Conservation (phyloP, 2,888 invertebrate genomes). For the Rhimphoctona megacephalus region DNA sequence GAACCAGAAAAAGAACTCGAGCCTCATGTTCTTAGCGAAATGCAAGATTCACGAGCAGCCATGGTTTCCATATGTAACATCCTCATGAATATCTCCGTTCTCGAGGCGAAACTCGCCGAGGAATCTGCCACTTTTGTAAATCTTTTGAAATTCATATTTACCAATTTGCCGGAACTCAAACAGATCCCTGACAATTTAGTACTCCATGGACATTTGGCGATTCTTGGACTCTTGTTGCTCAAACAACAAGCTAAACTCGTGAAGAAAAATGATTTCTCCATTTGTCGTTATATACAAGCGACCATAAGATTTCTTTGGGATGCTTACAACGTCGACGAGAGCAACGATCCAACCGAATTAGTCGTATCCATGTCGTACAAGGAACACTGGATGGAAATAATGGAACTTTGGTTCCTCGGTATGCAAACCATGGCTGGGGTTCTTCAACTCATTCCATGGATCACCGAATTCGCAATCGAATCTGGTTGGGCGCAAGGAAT, state of each 20-base stretch:
- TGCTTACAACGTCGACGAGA: slow-evolving; percentile 95
- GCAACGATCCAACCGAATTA: slow-evolving; percentile 92
- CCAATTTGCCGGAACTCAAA: slow-evolving; percentile 93
- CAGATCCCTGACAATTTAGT: slow-evolving; percentile 93
- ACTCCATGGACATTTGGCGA: slow-evolving; percentile 93
- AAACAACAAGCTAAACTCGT: slow-evolving; percentile 94
- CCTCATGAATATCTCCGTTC: slow-evolving; percentile 95
- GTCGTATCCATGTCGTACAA: slow-evolving; percentile 95
- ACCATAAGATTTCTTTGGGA: slow-evolving; percentile 97
- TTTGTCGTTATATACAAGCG: slow-evolving; percentile 95
- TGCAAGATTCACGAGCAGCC: slow-evolving; percentile 93
- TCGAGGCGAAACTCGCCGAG: slow-evolving; percentile 94
- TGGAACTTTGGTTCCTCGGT: slow-evolving; percentile 96
- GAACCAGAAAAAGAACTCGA: slow-evolving; percentile 92
- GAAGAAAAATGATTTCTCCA: slow-evolving; percentile 95
- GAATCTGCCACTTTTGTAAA: slow-evolving; percentile 91
- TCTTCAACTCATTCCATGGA: slow-evolving; percentile 93
- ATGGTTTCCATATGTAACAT: slow-evolving; percentile 96
- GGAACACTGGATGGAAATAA: slow-evolving; percentile 95
- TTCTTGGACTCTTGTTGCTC: slow-evolving; percentile 92
- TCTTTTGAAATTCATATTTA: slow-evolving; percentile 93
- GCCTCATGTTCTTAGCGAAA: slow-evolving; percentile 91
- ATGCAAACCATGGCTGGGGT: slow-evolving; percentile 96
- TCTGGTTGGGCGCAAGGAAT: slow-evolving; percentile 98
- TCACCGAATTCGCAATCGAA: slow-evolving; percentile 95